phyloP scores from a whole-genome alignment of 2,113 vertebrate genomes.

The Hemiprocne comata region DNA sequence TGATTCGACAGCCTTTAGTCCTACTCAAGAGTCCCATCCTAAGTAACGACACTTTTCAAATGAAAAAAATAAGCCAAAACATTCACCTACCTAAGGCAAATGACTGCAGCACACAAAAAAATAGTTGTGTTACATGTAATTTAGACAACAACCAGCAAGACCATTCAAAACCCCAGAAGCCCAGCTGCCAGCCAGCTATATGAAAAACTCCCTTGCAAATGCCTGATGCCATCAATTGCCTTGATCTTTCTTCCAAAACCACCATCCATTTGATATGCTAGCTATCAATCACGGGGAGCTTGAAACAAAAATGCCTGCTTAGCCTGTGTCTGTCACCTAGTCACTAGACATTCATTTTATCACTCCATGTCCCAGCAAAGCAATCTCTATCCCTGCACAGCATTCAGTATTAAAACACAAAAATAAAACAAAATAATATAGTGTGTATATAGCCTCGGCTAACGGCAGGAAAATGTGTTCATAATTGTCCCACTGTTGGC shows the following conservation, averaged over 20 bases:
- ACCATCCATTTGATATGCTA: background rate
- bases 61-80: background rate
- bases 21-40: background rate
- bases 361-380: background rate
- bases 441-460: background rate
- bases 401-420: background rate
- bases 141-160: background rate
- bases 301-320: background rate
- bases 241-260: constrained; percentile 14
- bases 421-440: background rate
- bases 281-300: background rate
- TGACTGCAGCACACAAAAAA: background rate
- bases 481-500: background rate
- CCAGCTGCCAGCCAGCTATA: background rate
- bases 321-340: background rate
- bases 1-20: background rate
- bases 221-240: background rate
- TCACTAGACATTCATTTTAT: background rate
- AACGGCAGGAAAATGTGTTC: background rate
- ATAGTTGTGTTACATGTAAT: background rate
- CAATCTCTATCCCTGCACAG: background rate
- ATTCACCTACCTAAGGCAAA: background rate
- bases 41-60: background rate
- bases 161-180: background rate
- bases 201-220: background rate